phyloP scores from a whole-genome alignment of 2,113 vertebrate genomes.

The Sphaerodactylus townsendi region DNA sequence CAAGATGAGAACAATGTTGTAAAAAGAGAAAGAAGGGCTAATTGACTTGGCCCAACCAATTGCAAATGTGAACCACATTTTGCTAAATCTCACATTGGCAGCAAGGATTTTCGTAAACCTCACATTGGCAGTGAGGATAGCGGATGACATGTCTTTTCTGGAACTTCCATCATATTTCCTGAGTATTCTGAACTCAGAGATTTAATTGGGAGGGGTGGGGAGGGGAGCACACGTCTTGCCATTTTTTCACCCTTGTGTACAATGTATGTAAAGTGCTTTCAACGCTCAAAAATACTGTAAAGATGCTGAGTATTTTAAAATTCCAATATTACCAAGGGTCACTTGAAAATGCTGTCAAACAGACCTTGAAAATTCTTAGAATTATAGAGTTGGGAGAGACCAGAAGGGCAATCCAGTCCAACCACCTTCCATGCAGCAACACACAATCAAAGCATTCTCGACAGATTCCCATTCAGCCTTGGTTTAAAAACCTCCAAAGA shows the following conservation, averaged over 20 bases:
- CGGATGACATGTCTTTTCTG: not conserved
- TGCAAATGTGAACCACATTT: constrained; percentile 56
- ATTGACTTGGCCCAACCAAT: constrained; percentile 39
- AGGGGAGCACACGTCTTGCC: not conserved
- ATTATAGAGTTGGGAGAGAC: too few species aligned
- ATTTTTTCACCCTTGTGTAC: too few species aligned
- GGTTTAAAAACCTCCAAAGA: too few species aligned
- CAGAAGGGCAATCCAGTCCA: too few species aligned
- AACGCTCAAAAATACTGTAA: not conserved
- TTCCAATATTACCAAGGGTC: too few species aligned
- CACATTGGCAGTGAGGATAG: not conserved
- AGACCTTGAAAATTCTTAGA: not conserved
- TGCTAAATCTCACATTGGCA: constrained; percentile 18
- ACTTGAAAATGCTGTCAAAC: not conserved
- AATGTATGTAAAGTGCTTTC: not conserved
- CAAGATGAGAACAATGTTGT: constrained; percentile 37
- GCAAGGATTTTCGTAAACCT: not conserved
- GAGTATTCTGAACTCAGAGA: not conserved
- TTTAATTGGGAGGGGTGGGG: too few species aligned
- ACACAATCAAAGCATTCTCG: too few species aligned
- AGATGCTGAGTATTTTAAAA: not conserved
- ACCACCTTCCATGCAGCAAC: too few species aligned
- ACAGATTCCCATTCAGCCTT: too few species aligned
- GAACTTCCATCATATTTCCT: not conserved
- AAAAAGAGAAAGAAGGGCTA: constrained; percentile 8